These are phyloP conservation scores for Scelioninae gen. 1 DNA, from an alignment of 2,888 invertebrate genomes.

Conservation along the genomic window DNA sequence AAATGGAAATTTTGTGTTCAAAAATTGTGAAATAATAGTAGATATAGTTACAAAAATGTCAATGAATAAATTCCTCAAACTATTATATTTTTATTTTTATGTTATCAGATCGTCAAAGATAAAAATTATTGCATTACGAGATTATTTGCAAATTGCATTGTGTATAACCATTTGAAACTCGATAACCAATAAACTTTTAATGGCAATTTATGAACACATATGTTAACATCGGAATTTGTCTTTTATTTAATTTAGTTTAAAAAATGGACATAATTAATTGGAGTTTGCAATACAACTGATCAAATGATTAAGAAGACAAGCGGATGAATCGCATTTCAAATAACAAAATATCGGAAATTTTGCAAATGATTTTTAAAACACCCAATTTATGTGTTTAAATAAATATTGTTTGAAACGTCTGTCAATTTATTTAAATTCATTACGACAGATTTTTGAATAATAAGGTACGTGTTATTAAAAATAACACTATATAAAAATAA, in stretches of 20 bases:
- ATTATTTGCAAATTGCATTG: conserved; percentile 1
- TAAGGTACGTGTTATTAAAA: not conserved
- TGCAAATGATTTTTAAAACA: not conserved
- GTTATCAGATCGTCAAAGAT: conserved; percentile 8
- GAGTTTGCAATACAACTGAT: conserved; percentile 3
- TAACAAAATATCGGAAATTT: not conserved
- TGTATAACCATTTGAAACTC: conserved; percentile 1
- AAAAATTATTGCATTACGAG: conserved; percentile 8
- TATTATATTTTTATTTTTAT: not conserved
- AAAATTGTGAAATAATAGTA: too few relatives aligned
- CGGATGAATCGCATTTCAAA: not conserved
- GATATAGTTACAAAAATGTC: too few relatives aligned
- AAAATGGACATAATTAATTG: not conserved
- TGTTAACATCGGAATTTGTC: conserved; percentile 1
- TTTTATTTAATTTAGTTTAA: not conserved
- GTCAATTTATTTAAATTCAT: not conserved
- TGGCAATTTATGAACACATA: conserved; percentile 10
- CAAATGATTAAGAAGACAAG: conserved; percentile 11
- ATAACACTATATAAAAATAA: too few relatives aligned
- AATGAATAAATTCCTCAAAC: not conserved
- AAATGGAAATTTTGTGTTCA: too few relatives aligned
- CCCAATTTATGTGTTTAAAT: not conserved
- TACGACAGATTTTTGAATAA: not conserved
- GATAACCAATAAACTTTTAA: conserved; percentile 7
- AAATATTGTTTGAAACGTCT: not conserved